phyloP scores from a whole-genome alignment of 2,888 invertebrate genomes.

The Hypselothyrea guttata region DNA sequence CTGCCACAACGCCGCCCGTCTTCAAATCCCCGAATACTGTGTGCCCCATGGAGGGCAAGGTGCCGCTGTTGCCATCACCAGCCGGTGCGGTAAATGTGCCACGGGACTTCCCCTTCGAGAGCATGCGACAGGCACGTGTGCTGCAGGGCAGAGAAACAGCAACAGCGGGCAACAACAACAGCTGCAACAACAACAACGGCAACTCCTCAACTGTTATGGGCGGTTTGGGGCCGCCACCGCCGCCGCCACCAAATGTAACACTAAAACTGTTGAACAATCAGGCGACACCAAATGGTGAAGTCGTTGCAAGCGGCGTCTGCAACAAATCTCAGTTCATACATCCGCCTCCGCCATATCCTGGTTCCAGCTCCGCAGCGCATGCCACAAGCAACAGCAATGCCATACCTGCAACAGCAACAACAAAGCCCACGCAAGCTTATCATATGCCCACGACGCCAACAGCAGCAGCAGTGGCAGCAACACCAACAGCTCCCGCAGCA shows the following conservation, averaged over 20 bases:
- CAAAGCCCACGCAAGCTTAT: slow-evolving; percentile 36
- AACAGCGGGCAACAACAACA: no score
- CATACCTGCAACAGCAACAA: slow-evolving; percentile 28
- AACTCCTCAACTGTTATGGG: slow-evolving; percentile 60
- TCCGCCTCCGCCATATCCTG: slow-evolving; percentile 81
- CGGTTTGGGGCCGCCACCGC: slow-evolving; percentile 52
- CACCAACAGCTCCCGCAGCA: slow-evolving; percentile 40
- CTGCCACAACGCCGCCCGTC: slow-evolving; percentile 68
- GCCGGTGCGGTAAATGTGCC: slow-evolving; percentile 80
- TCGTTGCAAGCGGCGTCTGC: slow-evolving; percentile 38
- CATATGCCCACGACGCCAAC: slow-evolving; percentile 34
- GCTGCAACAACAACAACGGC: no score
- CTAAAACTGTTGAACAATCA: slow-evolving; percentile 76
- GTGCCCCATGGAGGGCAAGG: slow-evolving; percentile 91
- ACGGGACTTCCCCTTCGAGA: slow-evolving; percentile 91
- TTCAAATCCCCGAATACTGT: slow-evolving; percentile 94
- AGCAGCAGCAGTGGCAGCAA: slow-evolving; percentile 11
- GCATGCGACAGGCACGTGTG: slow-evolving; percentile 94
- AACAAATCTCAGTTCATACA: slow-evolving; percentile 80
- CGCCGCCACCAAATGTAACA: slow-evolving; percentile 72
- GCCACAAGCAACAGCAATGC: slow-evolving; percentile 36
- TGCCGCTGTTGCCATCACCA: slow-evolving; percentile 83
- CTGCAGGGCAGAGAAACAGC: slow-evolving; percentile 88
- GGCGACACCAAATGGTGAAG: slow-evolving; percentile 62
- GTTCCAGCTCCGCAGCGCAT: slow-evolving; percentile 36